These are phyloP conservation scores for Catharus minimus DNA, from an alignment of 2,113 vertebrate species.

Conservation along the genomic window DNA sequence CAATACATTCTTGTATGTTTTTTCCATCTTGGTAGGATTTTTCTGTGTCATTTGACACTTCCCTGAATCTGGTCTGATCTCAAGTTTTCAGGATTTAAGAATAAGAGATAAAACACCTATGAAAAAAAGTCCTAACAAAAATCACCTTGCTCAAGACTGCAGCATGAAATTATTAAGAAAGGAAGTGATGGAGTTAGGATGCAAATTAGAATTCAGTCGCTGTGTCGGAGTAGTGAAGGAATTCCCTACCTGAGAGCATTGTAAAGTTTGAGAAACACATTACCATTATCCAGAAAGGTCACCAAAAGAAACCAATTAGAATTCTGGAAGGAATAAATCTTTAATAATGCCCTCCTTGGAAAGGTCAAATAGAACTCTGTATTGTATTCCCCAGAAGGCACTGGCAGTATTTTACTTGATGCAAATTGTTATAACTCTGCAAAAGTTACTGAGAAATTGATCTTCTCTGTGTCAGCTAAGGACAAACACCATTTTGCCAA, in stretches of 20 bases:
- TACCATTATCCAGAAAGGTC: slow-evolving; percentile 42
- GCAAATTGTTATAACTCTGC: not conserved
- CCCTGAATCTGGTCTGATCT: not conserved
- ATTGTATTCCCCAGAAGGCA: slow-evolving; percentile 10
- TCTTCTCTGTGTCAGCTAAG: not conserved
- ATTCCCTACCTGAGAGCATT: slow-evolving; percentile 19
- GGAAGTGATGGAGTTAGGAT: not conserved
- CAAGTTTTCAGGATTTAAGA: not conserved
- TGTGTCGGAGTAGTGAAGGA: not conserved
- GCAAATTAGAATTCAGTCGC: slow-evolving; percentile 30
- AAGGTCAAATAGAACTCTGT: slow-evolving; percentile 16
- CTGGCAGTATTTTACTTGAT: not conserved
- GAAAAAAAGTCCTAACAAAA: not conserved
- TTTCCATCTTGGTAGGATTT: not conserved
- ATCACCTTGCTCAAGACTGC: not conserved
- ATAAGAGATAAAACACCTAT: not conserved
- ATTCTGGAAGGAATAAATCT: slow-evolving; percentile 43
- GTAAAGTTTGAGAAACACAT: slow-evolving; percentile 35
- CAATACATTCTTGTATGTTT: not conserved
- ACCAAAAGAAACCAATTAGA: slow-evolving; percentile 35
- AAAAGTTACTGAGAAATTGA: not conserved
- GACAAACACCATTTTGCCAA: not conserved
- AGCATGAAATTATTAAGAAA: not conserved
- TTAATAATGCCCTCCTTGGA: slow-evolving; percentile 20
- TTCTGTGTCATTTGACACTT: not conserved